Percentiles rank a stretch among this genome's conserved stretches.
phyloP scores from a whole-genome alignment of 1,140 invertebrate species.

The Planococcus citri region DNA sequence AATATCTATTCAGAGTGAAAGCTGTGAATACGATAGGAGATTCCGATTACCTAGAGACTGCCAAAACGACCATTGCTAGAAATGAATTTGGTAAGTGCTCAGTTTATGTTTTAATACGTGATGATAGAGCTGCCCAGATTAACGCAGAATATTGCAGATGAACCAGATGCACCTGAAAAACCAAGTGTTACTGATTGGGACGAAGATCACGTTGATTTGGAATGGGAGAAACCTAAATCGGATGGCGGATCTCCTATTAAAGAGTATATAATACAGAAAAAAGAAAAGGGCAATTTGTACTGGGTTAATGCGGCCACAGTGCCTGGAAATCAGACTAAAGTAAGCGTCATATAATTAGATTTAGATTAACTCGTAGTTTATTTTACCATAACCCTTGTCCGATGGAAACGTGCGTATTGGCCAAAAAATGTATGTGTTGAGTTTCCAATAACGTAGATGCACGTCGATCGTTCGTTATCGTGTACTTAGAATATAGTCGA shows the following conservation, averaged over 20 bases:
- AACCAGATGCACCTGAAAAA: constrained; percentile 80
- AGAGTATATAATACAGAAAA: constrained; percentile 91
- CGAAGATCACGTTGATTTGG: constrained; percentile 78
- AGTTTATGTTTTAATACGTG: not conserved
- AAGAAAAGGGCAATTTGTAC: constrained; percentile 81
- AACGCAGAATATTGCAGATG: constrained; percentile 44
- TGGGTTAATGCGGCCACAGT: constrained; percentile 82
- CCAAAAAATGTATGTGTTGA: not conserved
- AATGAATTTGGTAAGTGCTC: constrained; percentile 62
- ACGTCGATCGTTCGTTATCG: too few species aligned
- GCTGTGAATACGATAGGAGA: constrained; percentile 92
- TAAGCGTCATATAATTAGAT: constrained; percentile 31
- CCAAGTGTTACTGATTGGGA: constrained; percentile 84
- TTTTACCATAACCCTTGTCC: too few species aligned
- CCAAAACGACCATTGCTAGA: constrained; percentile 77
- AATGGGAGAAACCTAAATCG: constrained; percentile 72
- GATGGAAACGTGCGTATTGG: not conserved
- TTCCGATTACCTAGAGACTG: constrained; percentile 77
- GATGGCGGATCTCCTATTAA: constrained; percentile 85
- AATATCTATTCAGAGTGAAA: constrained; percentile 81
- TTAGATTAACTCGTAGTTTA: not conserved
- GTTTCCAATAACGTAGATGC: not conserved
- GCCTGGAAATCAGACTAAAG: constrained; percentile 57
- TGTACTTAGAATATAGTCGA: too few species aligned
- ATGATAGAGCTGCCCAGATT: too few species aligned